These are phyloP conservation scores for Melieria omissa DNA, from an alignment of 2,888 invertebrate genomes.

Conservation along the genomic window DNA sequence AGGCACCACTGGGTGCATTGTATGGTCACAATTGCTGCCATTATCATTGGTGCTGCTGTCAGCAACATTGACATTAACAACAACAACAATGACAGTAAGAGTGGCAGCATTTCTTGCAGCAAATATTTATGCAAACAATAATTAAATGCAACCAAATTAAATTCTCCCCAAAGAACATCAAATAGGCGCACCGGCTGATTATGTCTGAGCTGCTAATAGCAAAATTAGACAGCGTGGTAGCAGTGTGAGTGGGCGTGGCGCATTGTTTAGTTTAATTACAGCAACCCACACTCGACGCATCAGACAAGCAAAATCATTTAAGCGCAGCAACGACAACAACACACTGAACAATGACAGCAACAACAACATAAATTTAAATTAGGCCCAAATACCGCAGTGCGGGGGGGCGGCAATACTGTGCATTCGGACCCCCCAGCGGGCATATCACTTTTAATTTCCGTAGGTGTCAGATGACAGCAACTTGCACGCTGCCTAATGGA, in stretches of 20 bases:
- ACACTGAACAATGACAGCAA: constrained; percentile 21
- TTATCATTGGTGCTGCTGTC: too few relatives aligned
- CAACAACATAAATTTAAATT: constrained; percentile 44
- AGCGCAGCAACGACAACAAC: constrained; percentile 27
- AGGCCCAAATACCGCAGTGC: constrained; percentile 16
- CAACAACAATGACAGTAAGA: too few relatives aligned
- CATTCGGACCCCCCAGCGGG: constrained; percentile 31
- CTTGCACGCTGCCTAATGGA: constrained; percentile 13
- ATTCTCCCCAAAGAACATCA: constrained; percentile 29
- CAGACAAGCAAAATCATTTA: constrained; percentile 30
- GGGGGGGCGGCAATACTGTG: background rate
- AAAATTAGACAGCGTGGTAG: background rate
- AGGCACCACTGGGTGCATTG: too few relatives aligned
- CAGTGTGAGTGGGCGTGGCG: constrained; percentile 3
- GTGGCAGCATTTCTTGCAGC: too few relatives aligned
- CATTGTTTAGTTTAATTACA: constrained; percentile 42
- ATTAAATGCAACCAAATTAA: constrained; percentile 44
- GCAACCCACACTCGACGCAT: constrained; percentile 2
- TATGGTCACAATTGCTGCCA: too few relatives aligned
- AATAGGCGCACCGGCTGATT: background rate
- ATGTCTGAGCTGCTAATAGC: too few relatives aligned
- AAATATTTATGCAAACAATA: constrained; percentile 21
- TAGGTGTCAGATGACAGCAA: constrained; percentile 35
- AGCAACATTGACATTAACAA: too few relatives aligned
- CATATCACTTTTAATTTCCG: constrained; percentile 46